Conservation (phyloP, 2,888 invertebrate genomes). For the Zele albiditarsus region DNA sequence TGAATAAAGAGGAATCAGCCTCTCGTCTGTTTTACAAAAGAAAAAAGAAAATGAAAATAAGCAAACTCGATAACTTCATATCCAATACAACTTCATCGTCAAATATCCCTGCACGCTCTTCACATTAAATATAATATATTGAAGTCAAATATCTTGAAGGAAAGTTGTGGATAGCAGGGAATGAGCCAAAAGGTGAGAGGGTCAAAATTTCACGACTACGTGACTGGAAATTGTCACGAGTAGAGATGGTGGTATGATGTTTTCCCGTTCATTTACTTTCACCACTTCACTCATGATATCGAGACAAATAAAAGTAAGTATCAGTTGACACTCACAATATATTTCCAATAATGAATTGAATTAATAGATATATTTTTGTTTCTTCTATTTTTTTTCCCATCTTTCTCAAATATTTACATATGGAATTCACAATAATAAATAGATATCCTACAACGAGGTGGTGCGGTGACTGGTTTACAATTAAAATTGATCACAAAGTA, state of each 20-base stretch:
- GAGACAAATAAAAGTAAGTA: slow-evolving; percentile 43
- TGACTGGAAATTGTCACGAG: slow-evolving; percentile 51
- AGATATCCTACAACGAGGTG: background rate
- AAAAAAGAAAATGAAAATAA: background rate
- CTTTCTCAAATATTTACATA: background rate
- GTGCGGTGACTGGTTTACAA: slow-evolving; percentile 15
- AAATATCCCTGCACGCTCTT: background rate
- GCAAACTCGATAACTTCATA: slow-evolving; percentile 38
- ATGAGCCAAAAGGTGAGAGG: slow-evolving; percentile 22
- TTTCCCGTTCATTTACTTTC: slow-evolving; percentile 50
- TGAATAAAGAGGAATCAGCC: slow-evolving; percentile 58
- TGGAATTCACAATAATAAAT: background rate
- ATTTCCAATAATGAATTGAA: background rate
- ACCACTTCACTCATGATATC: slow-evolving; percentile 39
- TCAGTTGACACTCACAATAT: background rate
- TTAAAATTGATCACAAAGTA: slow-evolving; percentile 32
- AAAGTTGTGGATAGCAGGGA: background rate
- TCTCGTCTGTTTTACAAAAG: slow-evolving; percentile 68
- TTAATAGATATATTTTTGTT: background rate
- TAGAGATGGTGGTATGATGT: slow-evolving; percentile 50
- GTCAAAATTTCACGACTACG: slow-evolving; percentile 53
- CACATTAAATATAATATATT: slow-evolving; percentile 19
- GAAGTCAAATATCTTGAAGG: background rate
- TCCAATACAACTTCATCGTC: slow-evolving; percentile 21
- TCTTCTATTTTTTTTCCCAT: no score